Base-by-base conservation (phyloP, 2,797 vertebrate genomes). In the Remorina albescens region DNA sequence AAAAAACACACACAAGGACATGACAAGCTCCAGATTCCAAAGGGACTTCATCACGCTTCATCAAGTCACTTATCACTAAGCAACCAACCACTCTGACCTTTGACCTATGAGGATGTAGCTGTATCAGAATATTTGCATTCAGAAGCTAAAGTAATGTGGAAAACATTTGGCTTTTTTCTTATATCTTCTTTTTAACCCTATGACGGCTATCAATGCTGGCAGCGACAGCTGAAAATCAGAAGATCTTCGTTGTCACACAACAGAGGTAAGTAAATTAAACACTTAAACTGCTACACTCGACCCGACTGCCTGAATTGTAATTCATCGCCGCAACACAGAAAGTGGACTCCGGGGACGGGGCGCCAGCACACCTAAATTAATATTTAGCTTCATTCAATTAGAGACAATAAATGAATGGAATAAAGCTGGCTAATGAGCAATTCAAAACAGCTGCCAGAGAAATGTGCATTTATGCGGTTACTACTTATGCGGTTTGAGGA, bases 371-470 rank as follows among this genome's bases (percentile, higher is more conserved):
- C 41, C 42, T 15, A 26, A 21, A 61, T 67, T 19, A 63, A 66
- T 6, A 30, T 68, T 50, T 25, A 11, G 57, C 36, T 39, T 80
- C 34, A 67, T 64, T 66, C 26, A 67, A 53, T 76, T 59, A 71
- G 39, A 37, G 36, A 26, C 2, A 25, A 28, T 26, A 47, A 72
- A 75, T 50, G 9, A 13, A 68, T 69, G 1, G 23, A 61, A 63
- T 53, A 37, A 54, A 12, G 34, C 1, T 0, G 6, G 12, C n/a
- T 70, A 63, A 67, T 57, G 51, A 51, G 50, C 18, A 41, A 23
- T 46, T 21, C 6, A 28, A 67, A 58, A 19, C 73, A 63, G 57
- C 68, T 63, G 67, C 44, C 63, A 58, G 55, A 6, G 47, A 62
- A 1, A 28, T 42, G 59, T 6, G 63, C 54, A 11, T 56, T 15